phyloP scores from a whole-genome alignment of 2,888 invertebrate species.

The Nomada lathburiana region DNA sequence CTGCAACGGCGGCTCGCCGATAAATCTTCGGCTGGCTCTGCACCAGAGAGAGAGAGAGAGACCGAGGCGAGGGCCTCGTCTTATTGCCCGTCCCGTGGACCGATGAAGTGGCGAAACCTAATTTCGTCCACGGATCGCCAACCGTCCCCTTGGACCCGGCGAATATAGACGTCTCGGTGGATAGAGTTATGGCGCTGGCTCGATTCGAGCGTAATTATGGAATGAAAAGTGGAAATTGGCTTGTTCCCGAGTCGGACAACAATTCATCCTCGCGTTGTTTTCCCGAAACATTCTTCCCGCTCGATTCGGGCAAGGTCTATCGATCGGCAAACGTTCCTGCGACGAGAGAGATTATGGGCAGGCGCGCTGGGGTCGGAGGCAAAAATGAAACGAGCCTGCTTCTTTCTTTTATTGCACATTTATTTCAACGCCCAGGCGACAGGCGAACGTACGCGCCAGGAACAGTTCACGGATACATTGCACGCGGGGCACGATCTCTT shows the following conservation, averaged over 20 bases:
- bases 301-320: background rate
- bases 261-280: background rate
- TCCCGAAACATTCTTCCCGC: background rate
- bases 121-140: constrained; percentile 53
- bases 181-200: constrained; percentile 17
- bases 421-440: no score
- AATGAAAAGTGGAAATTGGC: constrained; percentile 18
- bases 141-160: background rate
- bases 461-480: no score
- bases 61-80: constrained; percentile 11
- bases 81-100: constrained; percentile 53
- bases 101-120: constrained; percentile 67
- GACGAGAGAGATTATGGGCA: no score
- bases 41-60: constrained; percentile 47
- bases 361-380: no score
- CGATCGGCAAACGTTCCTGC: no score
- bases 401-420: no score
- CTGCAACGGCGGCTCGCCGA: constrained; percentile 26
- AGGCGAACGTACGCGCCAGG: no score
- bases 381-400: no score
- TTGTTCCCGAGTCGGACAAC: constrained; percentile 1
- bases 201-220: constrained; percentile 21
- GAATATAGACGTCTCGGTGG: constrained; percentile 51
- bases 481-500: no score
- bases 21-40: constrained; percentile 63